A percentile compares a stretch with the other conserved stretches of the same genome.
These are phyloP conservation scores for Agapornis roseicollis DNA, from an alignment of 2,113 vertebrate genomes.

Conservation along the genomic window DNA sequence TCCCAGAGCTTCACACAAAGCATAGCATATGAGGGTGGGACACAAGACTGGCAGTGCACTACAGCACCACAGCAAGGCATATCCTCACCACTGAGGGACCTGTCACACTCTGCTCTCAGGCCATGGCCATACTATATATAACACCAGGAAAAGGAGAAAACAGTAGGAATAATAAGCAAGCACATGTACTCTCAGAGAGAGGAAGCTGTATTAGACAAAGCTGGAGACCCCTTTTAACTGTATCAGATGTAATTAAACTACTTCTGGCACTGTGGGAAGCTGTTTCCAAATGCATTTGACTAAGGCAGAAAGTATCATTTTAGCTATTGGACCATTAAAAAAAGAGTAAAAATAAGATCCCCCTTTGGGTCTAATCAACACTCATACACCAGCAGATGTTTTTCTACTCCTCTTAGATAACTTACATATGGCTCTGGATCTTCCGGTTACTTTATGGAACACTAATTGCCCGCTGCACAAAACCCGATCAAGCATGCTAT, in stretches of 20 bases:
- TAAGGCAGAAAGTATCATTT: neutral
- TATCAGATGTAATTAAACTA: constrained; percentile 26
- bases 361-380: constrained; percentile 38
- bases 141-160: neutral
- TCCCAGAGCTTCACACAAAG: neutral
- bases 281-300: constrained; percentile 22
- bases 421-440: neutral
- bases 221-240: neutral
- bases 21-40: rapidly evolving
- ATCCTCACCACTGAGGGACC: neutral
- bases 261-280: constrained; percentile 33
- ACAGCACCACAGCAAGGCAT: neutral
- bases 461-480: neutral
- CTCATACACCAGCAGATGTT: neutral
- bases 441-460: neutral
- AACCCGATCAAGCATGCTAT: neutral
- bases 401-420: constrained; percentile 6
- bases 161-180: neutral
- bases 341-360: constrained; percentile 7
- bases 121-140: neutral
- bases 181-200: rapidly evolving
- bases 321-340: neutral
- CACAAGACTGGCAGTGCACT: neutral
- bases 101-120: neutral
- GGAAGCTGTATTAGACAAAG: neutral